Base-by-base conservation (phyloP, 1,140 invertebrate genomes). In the Drosophila persimilis region DNA sequence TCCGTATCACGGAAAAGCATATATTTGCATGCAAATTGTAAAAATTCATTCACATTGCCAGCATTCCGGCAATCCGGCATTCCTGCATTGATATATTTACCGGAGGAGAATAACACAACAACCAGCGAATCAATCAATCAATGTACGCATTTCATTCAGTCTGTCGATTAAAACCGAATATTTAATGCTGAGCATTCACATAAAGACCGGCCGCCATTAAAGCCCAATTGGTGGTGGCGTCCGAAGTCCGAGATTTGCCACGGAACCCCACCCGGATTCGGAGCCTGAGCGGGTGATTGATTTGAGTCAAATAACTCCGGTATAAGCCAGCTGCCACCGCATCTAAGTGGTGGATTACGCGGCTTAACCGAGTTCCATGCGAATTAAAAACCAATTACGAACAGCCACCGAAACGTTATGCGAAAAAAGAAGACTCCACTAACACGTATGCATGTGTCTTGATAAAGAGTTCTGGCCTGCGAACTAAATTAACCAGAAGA, bases 371-470 rank as follows among this genome's bases (percentile, higher is more conserved):
- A 78, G 67, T 57, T 64, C 35, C 56, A 56, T 46, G 29, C 54
- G 69, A 71, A 77, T 83, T 76, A 83, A 78, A 83, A 78, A 75
- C 29, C 61, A 61, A 63, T 83, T 78, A 75, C 61, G 31, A 39
- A 26, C 48, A 41, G 6, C 15, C 20, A 11, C 41, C 39, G 48
- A 29, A 15, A 20, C 9, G 41, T 39, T 63, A n/a, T 6, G 9
- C 20, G 29, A 65, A 46, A 41, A 44, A 39, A 58, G 43, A 54
- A 41, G 58, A 8, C 53, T 70, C 44, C 67, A 73, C 77, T 75
- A 43, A 63, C 78, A 75, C 61, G 72, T 62, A 65, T 17, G 17
- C 17, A 17, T 17, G 17, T 17, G 17, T 17, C 17, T 17, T 17
- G 17, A 17, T 17, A 17, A 47, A 50, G 46, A 57, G 72, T 60